Base-by-base conservation (phyloP, 1,140 invertebrate species). In the Oryzaephilus surinamensis region DNA sequence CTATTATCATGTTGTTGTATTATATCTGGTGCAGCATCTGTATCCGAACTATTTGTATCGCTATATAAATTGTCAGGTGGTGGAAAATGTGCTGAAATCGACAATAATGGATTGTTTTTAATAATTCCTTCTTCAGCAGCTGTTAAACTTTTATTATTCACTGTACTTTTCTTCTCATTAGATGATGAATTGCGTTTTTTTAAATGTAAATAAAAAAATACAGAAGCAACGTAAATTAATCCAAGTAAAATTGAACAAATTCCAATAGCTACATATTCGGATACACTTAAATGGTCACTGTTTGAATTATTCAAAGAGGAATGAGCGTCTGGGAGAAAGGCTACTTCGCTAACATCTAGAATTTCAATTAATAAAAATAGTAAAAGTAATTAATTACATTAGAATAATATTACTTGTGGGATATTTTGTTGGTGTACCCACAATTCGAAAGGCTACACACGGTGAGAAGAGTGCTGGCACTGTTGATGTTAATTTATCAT, bases 371-470 rank as follows among this genome's bases (percentile, higher is more conserved):
- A 15, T 29, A 13, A 14, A 23, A 19, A 15, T 12, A 12, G 3
- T 3, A 27, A 41, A 31, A 29, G 26, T 24, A 36, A 43, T 29
- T 33, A 27, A 16, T 31, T 29, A 14, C n/a, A 1, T 23, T 34
- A 20, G 2, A 16, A 24, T 35, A 17, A 45, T 66, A 66, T 73
- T 67, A 88, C 84, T 85, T 32, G 63, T 75, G 2, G 65, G 52
- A 38, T 70, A 65, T 60, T 71, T 76, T 1, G 70, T 67, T 12
- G 84, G 81, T 23, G 80, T 80, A 15, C 86, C 86, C 36, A 84
- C 84, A 5, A 89, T 76, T 45, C 85, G 71, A 54, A 91, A 86
- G 6, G 84, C 82, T 14, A 88, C 79, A 46, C 85, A 90, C 0
- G 84, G 84, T 3, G 79, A 79, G 58, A 86, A 84, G n/a, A 82